Percentiles rank a stretch among this genome's conserved stretches.
These are phyloP conservation scores for Vidua chalybeata DNA, from an alignment of 2,113 vertebrate genomes.

Conservation along the genomic window DNA sequence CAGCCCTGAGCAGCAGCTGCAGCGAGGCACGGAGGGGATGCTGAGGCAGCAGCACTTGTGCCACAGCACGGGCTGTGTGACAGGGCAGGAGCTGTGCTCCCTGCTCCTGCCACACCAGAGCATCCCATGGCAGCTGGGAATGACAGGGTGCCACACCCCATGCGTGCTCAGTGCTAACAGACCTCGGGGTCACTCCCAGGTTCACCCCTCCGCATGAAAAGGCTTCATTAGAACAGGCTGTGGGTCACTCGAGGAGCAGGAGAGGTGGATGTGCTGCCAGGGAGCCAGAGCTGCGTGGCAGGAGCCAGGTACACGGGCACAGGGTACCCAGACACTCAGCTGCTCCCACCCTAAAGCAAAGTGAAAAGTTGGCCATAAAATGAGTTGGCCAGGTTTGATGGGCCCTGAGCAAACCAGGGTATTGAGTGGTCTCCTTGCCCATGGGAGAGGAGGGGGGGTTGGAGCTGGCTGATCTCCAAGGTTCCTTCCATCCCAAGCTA, in stretches of 20 bases:
- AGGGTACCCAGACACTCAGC: background rate
- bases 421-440: background rate
- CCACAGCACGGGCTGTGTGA: accelerated
- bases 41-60: background rate
- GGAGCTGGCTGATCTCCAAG: too few species aligned
- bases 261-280: background rate
- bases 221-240: background rate
- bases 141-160: background rate
- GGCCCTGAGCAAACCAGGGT: background rate
- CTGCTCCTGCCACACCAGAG: background rate
- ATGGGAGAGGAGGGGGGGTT: accelerated
- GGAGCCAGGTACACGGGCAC: accelerated
- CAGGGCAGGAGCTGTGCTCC: accelerated
- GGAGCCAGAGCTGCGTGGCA: background rate
- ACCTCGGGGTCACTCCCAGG: background rate
- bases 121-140: accelerated
- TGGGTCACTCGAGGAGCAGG: accelerated
- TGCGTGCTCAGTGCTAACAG: background rate
- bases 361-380: background rate
- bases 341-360: background rate
- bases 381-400: background rate
- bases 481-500: background rate
- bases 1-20: background rate
- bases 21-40: accelerated
- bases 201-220: background rate